These are phyloP conservation scores for Spheniscus humboldti DNA, from an alignment of 2,797 vertebrate genomes.

Conservation along the genomic window DNA sequence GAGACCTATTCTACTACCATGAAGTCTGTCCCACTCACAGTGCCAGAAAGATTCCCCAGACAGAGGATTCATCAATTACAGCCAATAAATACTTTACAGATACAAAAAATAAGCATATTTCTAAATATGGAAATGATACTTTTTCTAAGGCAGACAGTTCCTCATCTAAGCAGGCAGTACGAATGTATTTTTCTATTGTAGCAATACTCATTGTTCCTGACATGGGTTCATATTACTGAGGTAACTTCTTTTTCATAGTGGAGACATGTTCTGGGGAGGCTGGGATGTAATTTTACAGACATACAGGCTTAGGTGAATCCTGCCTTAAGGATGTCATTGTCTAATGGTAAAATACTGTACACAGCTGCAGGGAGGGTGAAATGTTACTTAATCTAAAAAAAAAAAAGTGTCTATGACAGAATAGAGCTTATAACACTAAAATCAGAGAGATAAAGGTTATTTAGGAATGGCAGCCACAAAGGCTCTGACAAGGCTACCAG, in stretches of 20 bases:
- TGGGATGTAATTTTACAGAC: neutral
- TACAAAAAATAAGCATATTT: neutral
- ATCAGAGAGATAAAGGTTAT: neutral
- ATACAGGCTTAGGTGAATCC: neutral
- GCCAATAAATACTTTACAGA: neutral
- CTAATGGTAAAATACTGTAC: neutral
- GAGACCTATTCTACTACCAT: neutral
- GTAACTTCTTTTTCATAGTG: neutral
- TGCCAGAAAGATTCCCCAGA: neutral
- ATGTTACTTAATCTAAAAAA: neutral
- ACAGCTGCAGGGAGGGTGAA: neutral
- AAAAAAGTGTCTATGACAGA: neutral
- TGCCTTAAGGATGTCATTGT: neutral
- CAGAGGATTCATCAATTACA: neutral
- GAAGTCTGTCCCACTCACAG: neutral
- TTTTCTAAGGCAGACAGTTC: neutral
- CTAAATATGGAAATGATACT: neutral
- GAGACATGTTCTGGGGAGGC: neutral
- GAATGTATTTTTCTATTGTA: neutral
- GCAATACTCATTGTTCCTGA: neutral
- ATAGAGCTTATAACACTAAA: neutral
- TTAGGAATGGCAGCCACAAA: neutral
- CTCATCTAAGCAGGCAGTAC: neutral
- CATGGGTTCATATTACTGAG: neutral
- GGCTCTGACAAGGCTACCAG: neutral